Evolutionary conservation across 2,113 vertebrate genomes (phyloP).

Genomic region (Pelodiscus sinensis): DNA sequence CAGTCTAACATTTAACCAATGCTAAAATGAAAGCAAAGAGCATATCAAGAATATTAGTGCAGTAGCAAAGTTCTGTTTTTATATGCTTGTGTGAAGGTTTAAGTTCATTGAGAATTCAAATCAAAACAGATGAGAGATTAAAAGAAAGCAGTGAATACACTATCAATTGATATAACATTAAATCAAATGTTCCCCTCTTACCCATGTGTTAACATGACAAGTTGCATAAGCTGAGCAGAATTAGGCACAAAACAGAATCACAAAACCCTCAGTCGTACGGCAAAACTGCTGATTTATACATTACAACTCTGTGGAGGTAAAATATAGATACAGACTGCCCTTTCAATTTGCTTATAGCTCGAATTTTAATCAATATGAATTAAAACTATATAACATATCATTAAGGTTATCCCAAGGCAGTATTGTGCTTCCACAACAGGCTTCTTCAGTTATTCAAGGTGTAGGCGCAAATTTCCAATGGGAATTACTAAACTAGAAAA

Average conservation of each 20-base stretch:
- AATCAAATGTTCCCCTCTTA: background rate
- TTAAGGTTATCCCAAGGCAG: background rate
- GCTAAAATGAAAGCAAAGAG: constrained; percentile 24
- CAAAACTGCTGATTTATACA: background rate
- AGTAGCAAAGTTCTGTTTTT: background rate
- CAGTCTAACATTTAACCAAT: constrained; percentile 6
- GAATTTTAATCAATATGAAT: background rate
- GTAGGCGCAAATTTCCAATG: background rate
- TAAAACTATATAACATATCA: background rate
- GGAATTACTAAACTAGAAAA: background rate
- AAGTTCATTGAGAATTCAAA: constrained; percentile 25
- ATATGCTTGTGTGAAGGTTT: constrained; percentile 43
- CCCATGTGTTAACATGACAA: background rate
- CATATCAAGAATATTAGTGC: background rate
- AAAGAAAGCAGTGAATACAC: background rate
- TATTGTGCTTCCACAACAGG: background rate
- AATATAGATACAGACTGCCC: background rate
- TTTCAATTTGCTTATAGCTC: background rate
- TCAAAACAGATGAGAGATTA: background rate
- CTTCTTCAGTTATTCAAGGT: fast-evolving
- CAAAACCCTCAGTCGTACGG: background rate
- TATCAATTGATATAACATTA: background rate
- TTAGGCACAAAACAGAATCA: background rate
- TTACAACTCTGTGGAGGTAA: background rate
- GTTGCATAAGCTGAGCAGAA: fast-evolving